Base-by-base conservation (phyloP, 2,888 invertebrate genomes). In the Keiferia lycopersicella region DNA sequence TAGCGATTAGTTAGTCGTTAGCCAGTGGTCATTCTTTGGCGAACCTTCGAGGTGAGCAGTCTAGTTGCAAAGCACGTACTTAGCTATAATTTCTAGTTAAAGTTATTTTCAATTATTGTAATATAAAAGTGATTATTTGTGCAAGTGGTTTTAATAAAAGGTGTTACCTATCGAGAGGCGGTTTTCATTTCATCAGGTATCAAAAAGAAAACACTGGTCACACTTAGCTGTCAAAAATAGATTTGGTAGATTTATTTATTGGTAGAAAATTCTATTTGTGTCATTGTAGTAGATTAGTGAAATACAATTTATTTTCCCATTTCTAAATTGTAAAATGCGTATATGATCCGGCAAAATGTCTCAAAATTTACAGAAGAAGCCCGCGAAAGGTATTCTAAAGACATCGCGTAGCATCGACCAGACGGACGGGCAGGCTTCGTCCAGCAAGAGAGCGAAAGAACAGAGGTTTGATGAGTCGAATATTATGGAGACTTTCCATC, bases 381-480 rank as follows among this genome's bases (percentile, higher is more conserved):
- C 97, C 75, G 93, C 95, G 12, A 97, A 98, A 92, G 97, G 98
- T 74, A 98, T 98, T 82, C 92, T 98, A 67, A 98, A 98, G 90
- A 95, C 96, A 67, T 97, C 98, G 11, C 95, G 97, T 73, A 98
- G 98, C 92, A 96, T 98, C 83, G 98, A 98, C 86, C 95, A 94
- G 67, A 94, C 89, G 63, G 91, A 90, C 65, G 85, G 86, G 61
- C 79, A 82, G 61, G 83, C 91, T 62, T 88, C 90, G 8, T 86
- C 91, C 11, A 91, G 91, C 71, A 89, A 89, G 70, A 84, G 90
- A 67, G 70, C 86, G 65, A 94, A 94, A 79, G 94, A 94, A 81
- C 94, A 97, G 80, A 96, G 98, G 93, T 98, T 97, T 93, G 99
- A 99, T 88, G 99, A 99, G 92, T 97, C 98, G 95, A 99, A 99